A percentile compares a stretch with the other conserved stretches of the same genome.
Conservation (phyloP, 2,113 vertebrate species). For the Orcinus orca region DNA sequence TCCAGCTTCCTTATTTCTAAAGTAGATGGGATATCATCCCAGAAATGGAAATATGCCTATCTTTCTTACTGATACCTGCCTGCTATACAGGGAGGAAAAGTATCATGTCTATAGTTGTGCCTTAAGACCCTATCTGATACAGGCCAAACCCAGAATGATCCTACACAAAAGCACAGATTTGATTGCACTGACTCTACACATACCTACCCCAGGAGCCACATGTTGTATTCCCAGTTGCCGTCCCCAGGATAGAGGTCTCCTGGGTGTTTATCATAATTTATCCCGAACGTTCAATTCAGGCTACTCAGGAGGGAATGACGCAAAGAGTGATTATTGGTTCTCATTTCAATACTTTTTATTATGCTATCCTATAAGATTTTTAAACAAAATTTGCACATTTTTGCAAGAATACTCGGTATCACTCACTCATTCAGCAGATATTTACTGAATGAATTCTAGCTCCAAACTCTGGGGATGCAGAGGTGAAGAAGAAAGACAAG, state of each 20-base stretch:
- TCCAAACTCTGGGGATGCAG: background rate
- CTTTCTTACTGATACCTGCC: background rate
- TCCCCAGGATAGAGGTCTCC: background rate
- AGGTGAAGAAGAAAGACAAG: background rate
- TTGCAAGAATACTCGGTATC: background rate
- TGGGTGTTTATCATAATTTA: background rate
- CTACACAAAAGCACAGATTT: background rate
- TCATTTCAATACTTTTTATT: background rate
- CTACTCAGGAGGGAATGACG: background rate
- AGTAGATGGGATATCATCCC: background rate
- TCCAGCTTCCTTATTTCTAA: background rate
- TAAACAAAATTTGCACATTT: background rate
- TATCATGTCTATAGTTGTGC: rapidly evolving
- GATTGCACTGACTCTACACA: background rate
- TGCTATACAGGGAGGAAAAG: background rate
- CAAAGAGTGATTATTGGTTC: background rate
- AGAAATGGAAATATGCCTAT: background rate
- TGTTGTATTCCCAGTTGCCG: background rate
- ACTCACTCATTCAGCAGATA: background rate
- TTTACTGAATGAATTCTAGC: background rate
- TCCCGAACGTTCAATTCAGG: background rate
- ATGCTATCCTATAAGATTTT: background rate
- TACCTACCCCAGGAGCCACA: background rate
- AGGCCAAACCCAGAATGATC: background rate
- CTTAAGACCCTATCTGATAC: background rate